Evolutionary conservation across 2,888 invertebrate genomes (phyloP).

Genomic region (Pasiphila rectangulata): DNA sequence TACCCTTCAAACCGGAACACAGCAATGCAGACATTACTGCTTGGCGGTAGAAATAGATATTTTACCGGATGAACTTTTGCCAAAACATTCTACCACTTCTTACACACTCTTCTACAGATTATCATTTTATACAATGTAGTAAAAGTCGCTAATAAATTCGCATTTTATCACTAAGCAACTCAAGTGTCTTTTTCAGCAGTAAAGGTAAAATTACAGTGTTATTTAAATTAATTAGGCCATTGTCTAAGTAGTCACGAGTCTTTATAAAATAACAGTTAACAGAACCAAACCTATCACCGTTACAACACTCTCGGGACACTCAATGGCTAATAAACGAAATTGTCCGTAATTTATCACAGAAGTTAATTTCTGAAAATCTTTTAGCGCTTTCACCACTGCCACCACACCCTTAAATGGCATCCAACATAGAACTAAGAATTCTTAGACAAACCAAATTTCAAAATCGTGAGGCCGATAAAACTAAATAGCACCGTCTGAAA

Average conservation of each 20-base stretch:
- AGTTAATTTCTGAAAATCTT: slow-evolving; percentile 62
- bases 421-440: slow-evolving; percentile 2
- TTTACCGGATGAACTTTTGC: no score
- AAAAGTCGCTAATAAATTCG: no score
- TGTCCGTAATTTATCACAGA: slow-evolving; percentile 41
- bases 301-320: slow-evolving; percentile 24
- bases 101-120: no score
- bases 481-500: no score
- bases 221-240: background rate
- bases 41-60: no score
- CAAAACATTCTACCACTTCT: no score
- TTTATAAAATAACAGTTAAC: slow-evolving; percentile 12
- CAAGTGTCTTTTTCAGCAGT: no score
- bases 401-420: slow-evolving; percentile 34
- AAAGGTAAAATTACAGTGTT: background rate
- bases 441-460: background rate
- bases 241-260: background rate
- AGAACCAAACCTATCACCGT: slow-evolving; percentile 7
- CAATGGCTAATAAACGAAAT: slow-evolving; percentile 35
- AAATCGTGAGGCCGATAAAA: no score
- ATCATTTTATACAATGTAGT: no score
- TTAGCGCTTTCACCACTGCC: slow-evolving; percentile 43
- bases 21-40: no score
- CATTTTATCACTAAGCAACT: no score
- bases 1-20: no score